Conservation (phyloP, 2,797 vertebrate genomes). For the Falco cherrug region DNA sequence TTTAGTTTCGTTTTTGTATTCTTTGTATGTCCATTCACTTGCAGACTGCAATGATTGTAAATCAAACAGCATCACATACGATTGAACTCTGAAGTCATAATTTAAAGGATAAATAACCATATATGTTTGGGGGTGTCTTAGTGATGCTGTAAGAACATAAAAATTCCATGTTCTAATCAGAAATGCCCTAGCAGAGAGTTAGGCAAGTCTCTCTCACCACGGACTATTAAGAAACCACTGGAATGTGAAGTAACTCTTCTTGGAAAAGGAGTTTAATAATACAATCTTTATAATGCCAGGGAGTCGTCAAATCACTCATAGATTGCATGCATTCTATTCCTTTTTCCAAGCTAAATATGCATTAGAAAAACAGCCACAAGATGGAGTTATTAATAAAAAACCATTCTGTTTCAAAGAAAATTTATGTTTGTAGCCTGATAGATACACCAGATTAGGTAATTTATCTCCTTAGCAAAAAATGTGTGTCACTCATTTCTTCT, state of each 20-base stretch:
- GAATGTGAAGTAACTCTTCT: conserved; percentile 43
- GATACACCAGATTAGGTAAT: conserved; percentile 2
- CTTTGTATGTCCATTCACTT: not conserved
- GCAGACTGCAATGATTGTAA: conserved; percentile 20
- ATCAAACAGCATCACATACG: conserved; percentile 32
- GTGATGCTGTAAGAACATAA: not conserved
- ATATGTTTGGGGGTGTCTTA: conserved; percentile 1
- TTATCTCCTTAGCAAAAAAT: not conserved
- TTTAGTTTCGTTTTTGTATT: not conserved
- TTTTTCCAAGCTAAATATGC: conserved; percentile 2
- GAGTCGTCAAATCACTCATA: conserved; percentile 63
- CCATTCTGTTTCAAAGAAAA: conserved; percentile 17
- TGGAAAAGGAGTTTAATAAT: conserved; percentile 59
- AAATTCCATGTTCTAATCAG: conserved; percentile 40
- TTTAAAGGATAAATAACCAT: conserved; percentile 56
- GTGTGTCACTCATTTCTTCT: not conserved
- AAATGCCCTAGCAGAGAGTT: conserved; percentile 22
- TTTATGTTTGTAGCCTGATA: conserved; percentile 21
- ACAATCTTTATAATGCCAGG: conserved; percentile 6
- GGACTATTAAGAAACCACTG: conserved; percentile 54
- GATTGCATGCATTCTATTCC: conserved; percentile 1
- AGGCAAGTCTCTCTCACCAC: conserved; percentile 31
- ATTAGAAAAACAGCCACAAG: conserved; percentile 29
- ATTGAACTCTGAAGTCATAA: conserved; percentile 44
- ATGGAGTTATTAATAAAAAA: conserved; percentile 50